Evolutionary conservation across 2,888 invertebrate species (phyloP), one percentile per base, ranked within the genome.

Genomic region (Drosophila falleni): DNA sequence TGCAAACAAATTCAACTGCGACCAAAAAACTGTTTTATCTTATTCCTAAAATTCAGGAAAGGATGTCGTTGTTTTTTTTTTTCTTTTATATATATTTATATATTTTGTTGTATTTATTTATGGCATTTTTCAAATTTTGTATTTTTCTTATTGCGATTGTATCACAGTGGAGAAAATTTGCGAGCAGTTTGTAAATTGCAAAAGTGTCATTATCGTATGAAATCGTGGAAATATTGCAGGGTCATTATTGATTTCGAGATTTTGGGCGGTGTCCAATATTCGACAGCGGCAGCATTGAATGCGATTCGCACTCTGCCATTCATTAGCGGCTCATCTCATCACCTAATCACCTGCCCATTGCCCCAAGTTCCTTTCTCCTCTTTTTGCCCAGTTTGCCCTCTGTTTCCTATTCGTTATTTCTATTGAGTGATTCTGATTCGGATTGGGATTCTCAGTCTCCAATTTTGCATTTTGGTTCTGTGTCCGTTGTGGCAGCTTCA

Each of bases 191-290:
- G 10, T 33, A 42, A 69, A 58, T 47, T 60, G 67, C 49, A 54
- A 71, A 71, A 76, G 69, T 71, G 74, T 71, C 71, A 76, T 70
- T 68, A 76, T 60, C n/a, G n/a, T n/a, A n/a, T 66, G 54, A 58
- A 67, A 69, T 50, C 23, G 61, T 47, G 62, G 46, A 77, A 72
- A 73, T 77, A 74, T 66, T 72, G 72, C 87, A 87, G 77, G 87
- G 87, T 67, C 71, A 56, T 69, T 77, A 81, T 81, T 77, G 81
- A 87, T 87, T 81, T 83, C 76, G 33, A 16, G 44, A 44, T 37
- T 49, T 8, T 8, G 29, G 33, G 9, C 41, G 9, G 23, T 44
- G 47, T 26, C 19, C 19, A 19, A 50, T 35, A 50, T 50, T 35
- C 23, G 50, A 19, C 54, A 47, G 16, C 15, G 23, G 15, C 15